Conservation (phyloP, 2,113 vertebrate genomes). For the Riparia riparia region DNA sequence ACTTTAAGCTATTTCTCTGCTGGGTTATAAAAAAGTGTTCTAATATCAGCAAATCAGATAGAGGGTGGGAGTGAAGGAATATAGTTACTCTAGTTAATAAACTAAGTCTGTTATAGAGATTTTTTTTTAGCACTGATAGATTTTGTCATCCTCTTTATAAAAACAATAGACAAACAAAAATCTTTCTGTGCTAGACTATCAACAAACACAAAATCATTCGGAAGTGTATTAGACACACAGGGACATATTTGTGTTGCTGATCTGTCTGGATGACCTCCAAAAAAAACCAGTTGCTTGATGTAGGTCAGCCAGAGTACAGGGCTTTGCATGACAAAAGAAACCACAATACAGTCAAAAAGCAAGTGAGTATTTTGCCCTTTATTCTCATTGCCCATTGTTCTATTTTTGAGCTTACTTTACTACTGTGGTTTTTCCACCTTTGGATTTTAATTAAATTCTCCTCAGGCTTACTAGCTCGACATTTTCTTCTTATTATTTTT, state of each 20-base stretch:
- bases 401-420: not conserved
- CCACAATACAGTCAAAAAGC: not conserved
- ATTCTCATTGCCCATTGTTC: not conserved
- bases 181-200: not conserved
- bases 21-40: not conserved
- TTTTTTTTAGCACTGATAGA: not conserved
- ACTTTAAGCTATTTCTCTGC: not conserved
- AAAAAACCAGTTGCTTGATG: not conserved
- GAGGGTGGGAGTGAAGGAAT: not conserved
- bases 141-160: not conserved
- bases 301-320: slow-evolving; percentile 18
- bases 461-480: not conserved
- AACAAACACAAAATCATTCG: not conserved
- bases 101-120: not conserved
- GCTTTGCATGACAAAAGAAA: not conserved
- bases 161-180: not conserved
- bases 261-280: not conserved
- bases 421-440: not conserved
- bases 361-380: not conserved
- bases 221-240: not conserved
- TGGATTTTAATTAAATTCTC: not conserved
- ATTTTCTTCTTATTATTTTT: not conserved
- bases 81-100: not conserved
- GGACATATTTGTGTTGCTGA: not conserved
- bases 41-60: not conserved